A percentile compares a stretch with the other conserved stretches of the same genome.
Conservation (phyloP, 2,888 invertebrate genomes). For the Hypercompe scribonia region DNA sequence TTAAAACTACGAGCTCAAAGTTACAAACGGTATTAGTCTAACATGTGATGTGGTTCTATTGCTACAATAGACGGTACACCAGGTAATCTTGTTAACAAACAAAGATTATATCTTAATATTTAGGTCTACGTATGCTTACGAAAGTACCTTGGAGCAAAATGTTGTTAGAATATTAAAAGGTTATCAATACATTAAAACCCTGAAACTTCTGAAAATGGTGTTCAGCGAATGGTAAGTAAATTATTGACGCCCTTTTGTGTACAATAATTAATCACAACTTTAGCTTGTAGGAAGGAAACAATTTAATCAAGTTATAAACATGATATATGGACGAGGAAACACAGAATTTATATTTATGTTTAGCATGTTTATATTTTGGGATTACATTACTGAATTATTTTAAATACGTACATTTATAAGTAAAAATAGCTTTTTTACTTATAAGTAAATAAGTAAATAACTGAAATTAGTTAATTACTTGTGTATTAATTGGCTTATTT, state of each 20-base stretch:
- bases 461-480: too few relatives aligned
- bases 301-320: neutral
- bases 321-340: neutral
- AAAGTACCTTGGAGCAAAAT: neutral
- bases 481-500: too few relatives aligned
- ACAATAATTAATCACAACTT: neutral
- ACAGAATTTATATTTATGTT: neutral
- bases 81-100: neutral
- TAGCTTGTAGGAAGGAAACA: slow-evolving; percentile 1
- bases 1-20: slow-evolving; percentile 20
- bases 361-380: neutral
- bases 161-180: neutral
- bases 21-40: slow-evolving; percentile 14
- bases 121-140: neutral
- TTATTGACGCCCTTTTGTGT: neutral
- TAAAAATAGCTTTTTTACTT: too few relatives aligned
- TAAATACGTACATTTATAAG: too few relatives aligned
- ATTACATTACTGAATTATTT: neutral
- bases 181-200: neutral
- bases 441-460: too few relatives aligned
- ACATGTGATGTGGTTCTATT: slow-evolving; percentile 12
- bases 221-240: neutral
- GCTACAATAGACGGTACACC: neutral
- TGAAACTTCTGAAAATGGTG: neutral
- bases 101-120: slow-evolving; percentile 1